phyloP scores from a whole-genome alignment of 2,113 vertebrate species.

The Talpa occidentalis region DNA sequence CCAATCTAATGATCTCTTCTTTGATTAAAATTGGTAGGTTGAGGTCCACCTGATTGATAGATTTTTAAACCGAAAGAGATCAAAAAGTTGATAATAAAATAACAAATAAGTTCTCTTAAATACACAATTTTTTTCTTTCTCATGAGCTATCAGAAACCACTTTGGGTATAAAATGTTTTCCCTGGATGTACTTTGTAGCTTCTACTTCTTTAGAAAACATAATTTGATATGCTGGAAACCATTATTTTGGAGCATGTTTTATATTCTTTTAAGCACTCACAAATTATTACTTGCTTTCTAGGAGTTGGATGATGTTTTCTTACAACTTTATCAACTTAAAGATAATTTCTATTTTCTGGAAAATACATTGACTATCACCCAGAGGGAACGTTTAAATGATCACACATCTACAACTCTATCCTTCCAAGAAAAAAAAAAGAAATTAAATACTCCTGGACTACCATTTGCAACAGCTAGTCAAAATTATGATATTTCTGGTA shows the following conservation, averaged over 20 bases:
- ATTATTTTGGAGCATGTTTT: neutral
- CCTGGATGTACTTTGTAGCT: neutral
- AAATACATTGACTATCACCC: constrained; percentile 7
- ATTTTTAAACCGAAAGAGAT: neutral
- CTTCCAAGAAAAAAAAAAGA: neutral
- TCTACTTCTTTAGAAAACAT: neutral
- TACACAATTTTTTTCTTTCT: neutral
- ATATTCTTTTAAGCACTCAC: neutral
- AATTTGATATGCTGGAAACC: neutral
- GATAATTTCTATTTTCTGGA: constrained; percentile 26
- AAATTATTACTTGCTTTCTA: constrained; percentile 3
- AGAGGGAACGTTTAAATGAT: neutral
- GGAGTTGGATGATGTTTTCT: neutral
- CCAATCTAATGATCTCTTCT: neutral
- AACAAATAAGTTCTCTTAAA: neutral
- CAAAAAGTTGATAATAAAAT: neutral
- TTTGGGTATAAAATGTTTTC: neutral
- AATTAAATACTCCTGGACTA: neutral
- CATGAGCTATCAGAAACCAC: neutral
- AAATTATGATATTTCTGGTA: constrained; percentile 7
- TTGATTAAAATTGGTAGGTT: neutral
- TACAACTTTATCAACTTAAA: constrained; percentile 66
- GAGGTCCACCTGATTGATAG: neutral
- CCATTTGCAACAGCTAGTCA: neutral
- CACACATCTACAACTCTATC: neutral